Evolutionary conservation across 2,888 invertebrate species (phyloP).

Genomic region (Tethea ocularis): DNA sequence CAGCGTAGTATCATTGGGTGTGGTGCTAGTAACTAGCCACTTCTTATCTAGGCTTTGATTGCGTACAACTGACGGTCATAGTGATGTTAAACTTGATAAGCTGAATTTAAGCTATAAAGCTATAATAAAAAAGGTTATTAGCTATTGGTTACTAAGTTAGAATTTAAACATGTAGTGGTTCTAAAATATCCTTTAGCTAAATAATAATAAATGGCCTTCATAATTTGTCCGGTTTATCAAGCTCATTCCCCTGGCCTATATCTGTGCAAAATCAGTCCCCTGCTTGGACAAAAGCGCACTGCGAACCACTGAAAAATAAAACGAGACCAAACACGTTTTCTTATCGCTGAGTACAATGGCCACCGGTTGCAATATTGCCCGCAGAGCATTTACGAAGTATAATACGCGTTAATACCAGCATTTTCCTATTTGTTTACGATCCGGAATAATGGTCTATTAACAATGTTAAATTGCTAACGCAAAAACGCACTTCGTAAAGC

Average conservation of each 20-base stretch:
- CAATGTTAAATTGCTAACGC: conserved; percentile 58
- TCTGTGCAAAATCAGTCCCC: conserved; percentile 34
- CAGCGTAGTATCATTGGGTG: too few relatives aligned
- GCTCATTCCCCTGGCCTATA: conserved; percentile 23
- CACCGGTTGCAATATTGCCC: conserved; percentile 16
- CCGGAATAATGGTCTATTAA: conserved; percentile 52
- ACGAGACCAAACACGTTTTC: conserved; percentile 43
- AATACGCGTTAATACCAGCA: conserved; percentile 59
- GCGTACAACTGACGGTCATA: too few relatives aligned
- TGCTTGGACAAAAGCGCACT: conserved; percentile 36
- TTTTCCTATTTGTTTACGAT: conserved; percentile 69
- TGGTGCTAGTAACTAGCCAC: too few relatives aligned
- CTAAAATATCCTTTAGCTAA: neutral
- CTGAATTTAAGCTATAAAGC: too few relatives aligned
- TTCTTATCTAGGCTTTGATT: too few relatives aligned
- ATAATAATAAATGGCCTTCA: neutral
- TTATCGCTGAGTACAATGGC: conserved; percentile 61
- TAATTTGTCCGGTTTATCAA: neutral
- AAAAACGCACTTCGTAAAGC: conserved; percentile 29
- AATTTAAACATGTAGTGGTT: too few relatives aligned
- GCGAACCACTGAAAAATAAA: conserved; percentile 54
- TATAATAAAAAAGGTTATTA: too few relatives aligned
- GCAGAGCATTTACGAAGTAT: conserved; percentile 24
- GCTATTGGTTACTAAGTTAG: neutral
- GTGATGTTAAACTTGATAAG: too few relatives aligned